phyloP scores from a whole-genome alignment of 2,888 invertebrate genomes.

The Chloroclystis v-ata region DNA sequence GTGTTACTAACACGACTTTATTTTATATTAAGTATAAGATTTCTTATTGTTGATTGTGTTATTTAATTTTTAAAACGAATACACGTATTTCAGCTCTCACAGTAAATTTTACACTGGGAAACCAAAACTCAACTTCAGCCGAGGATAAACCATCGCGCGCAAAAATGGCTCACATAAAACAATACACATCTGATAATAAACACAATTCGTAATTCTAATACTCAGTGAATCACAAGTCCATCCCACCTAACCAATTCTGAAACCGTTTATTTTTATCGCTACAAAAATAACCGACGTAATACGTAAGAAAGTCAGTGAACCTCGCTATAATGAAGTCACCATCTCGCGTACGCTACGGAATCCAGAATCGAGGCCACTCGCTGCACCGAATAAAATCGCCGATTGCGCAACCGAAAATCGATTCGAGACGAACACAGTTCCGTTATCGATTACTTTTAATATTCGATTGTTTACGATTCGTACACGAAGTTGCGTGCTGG shows the following conservation, averaged over 20 bases:
- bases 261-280: slow-evolving; percentile 29
- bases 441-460: slow-evolving; percentile 54
- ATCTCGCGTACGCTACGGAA: slow-evolving; percentile 36
- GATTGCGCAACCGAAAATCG: slow-evolving; percentile 56
- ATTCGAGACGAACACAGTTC: slow-evolving; percentile 43
- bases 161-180: too few species aligned
- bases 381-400: slow-evolving; percentile 56
- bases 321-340: slow-evolving; percentile 49
- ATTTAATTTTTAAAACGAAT: too few species aligned
- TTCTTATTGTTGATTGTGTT: too few species aligned
- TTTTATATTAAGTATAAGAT: too few species aligned
- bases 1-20: too few species aligned
- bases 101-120: too few species aligned
- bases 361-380: slow-evolving; percentile 50
- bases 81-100: too few species aligned
- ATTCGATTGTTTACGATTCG: slow-evolving; percentile 39
- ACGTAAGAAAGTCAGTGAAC: slow-evolving; percentile 46
- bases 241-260: slow-evolving; percentile 23
- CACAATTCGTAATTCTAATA: slow-evolving; percentile 6
- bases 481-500: slow-evolving; percentile 15
- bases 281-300: slow-evolving; percentile 33
- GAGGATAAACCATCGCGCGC: too few species aligned
- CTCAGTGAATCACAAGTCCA: slow-evolving; percentile 10
- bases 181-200: slow-evolving; percentile 7
- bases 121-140: too few species aligned